Conservation (phyloP, 2,797 vertebrate genomes). For the Brachyrhaphis roseni region DNA sequence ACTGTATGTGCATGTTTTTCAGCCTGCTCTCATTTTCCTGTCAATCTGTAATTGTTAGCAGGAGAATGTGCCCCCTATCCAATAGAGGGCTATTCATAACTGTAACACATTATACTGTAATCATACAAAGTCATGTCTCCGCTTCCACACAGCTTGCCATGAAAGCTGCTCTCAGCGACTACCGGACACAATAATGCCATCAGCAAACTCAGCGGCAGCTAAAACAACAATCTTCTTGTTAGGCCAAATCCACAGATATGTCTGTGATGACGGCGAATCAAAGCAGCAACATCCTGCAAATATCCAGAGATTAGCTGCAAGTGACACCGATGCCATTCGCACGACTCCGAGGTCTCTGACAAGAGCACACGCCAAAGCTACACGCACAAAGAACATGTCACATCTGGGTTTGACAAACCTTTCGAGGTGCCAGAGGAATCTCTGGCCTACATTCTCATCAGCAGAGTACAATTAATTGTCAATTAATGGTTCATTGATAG, state of each 20-base stretch:
- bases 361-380: conserved; percentile 8
- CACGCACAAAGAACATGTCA: conserved; percentile 26
- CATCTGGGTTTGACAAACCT: conserved; percentile 49
- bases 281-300: conserved; percentile 71
- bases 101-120: conserved; percentile 7
- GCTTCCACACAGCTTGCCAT: conserved; percentile 21
- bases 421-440: conserved; percentile 69
- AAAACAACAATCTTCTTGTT: conserved; percentile 73
- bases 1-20: not conserved
- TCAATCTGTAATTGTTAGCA: conserved; percentile 4
- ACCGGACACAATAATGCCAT: conserved; percentile 56
- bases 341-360: conserved; percentile 39
- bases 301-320: conserved; percentile 70
- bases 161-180: conserved; percentile 46
- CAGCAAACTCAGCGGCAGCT: conserved; percentile 45
- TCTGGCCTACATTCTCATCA: conserved; percentile 72
- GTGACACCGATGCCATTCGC: conserved; percentile 67
- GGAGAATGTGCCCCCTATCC: conserved; percentile 7
- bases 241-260: conserved; percentile 61
- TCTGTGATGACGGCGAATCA: conserved; percentile 62
- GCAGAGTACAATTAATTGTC: conserved; percentile 16
- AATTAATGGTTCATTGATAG: too few relatives aligned
- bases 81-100: not conserved
- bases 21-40: not conserved
- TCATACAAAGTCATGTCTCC: conserved; percentile 25